phyloP scores from a whole-genome alignment of 2,797 vertebrate species.

The Phrynocephalus forsythii region DNA sequence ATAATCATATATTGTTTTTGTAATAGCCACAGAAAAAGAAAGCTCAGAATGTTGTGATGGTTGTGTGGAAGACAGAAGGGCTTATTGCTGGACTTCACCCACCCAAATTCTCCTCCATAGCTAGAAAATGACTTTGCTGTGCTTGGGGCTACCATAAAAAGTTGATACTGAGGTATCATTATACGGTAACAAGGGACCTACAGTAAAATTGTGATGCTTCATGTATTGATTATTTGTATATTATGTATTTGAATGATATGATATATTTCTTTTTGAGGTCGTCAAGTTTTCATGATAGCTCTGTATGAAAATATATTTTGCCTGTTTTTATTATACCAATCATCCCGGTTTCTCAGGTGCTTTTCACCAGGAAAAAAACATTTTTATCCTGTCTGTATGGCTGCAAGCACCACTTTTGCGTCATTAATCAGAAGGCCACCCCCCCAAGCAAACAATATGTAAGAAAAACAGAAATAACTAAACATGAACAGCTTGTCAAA shows the following conservation, averaged over 20 bases:
- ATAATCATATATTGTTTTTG: background rate
- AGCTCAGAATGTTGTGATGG: background rate
- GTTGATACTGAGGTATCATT: too few relatives aligned
- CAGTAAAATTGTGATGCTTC: background rate
- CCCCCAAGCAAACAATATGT: constrained; percentile 28
- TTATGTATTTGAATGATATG: background rate
- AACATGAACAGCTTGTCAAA: constrained; percentile 29
- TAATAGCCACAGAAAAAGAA: background rate
- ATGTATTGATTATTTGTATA: background rate
- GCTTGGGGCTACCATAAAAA: too few relatives aligned
- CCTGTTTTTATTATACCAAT: background rate
- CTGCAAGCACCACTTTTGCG: constrained; percentile 13
- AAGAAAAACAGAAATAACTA: constrained; percentile 10
- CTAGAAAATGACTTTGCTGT: too few relatives aligned
- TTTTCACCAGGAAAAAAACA: background rate
- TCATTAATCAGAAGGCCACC: constrained; percentile 28
- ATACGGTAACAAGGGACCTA: background rate
- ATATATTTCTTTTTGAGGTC: background rate
- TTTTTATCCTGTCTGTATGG: background rate
- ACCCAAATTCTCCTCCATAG: too few relatives aligned
- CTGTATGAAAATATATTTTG: background rate
- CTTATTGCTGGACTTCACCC: too few relatives aligned
- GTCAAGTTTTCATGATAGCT: too few relatives aligned
- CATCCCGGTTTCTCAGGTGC: background rate
- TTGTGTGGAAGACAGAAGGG: background rate